Percentiles rank a stretch among this genome's conserved stretches.
Conservation (phyloP, 2,797 vertebrate species). For the Anisognathus igniventris region DNA sequence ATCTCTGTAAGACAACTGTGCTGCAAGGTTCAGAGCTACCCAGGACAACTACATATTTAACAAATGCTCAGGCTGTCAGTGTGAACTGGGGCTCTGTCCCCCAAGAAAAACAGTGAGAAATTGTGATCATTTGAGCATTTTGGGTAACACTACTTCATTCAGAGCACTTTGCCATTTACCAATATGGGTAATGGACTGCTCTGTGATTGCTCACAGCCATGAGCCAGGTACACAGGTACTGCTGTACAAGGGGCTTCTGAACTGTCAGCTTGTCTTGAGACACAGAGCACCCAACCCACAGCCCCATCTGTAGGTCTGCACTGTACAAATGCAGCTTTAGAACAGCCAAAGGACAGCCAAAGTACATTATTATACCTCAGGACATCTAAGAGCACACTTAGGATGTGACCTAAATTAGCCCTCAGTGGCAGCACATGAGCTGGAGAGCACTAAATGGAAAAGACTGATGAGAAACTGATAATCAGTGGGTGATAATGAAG, state of each 20-base stretch:
- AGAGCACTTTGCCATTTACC: not conserved
- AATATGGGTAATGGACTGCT: not conserved
- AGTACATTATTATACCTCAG: not conserved
- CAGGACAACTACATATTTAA: not conserved
- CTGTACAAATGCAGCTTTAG: not conserved
- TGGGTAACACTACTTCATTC: not conserved
- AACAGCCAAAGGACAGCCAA: not conserved
- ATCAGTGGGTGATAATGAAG: not conserved
- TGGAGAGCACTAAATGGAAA: not conserved
- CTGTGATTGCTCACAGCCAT: not conserved
- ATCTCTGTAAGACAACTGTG: not conserved
- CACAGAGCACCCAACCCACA: not conserved
- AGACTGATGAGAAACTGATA: not conserved
- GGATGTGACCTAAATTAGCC: not conserved
- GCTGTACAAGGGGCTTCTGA: not conserved
- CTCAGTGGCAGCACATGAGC: not conserved
- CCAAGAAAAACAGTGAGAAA: not conserved
- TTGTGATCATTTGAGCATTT: not conserved
- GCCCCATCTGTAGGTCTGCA: accelerated
- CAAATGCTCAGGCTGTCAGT: not conserved
- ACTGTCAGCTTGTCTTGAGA: not conserved
- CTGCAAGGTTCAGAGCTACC: not conserved
- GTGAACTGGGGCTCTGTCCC: not conserved
- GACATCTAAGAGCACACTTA: not conserved
- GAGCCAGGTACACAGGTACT: not conserved